phyloP scores from a whole-genome alignment of 2,113 vertebrate species.

The Phaethon lepturus region DNA sequence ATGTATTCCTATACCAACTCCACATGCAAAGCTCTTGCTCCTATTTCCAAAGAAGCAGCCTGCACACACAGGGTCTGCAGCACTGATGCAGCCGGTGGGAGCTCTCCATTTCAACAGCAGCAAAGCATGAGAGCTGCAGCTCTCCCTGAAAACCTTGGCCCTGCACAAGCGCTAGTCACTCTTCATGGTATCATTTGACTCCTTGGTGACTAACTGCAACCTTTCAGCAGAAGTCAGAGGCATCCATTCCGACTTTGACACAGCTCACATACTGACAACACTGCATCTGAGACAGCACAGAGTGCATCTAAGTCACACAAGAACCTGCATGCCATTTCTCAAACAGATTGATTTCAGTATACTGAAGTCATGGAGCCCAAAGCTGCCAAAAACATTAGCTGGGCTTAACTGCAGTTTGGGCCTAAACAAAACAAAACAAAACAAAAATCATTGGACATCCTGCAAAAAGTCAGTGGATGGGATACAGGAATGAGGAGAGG shows the following conservation, averaged over 20 bases:
- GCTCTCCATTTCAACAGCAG: neutral
- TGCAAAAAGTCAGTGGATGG: neutral
- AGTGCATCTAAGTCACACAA: neutral
- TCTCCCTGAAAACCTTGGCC: neutral
- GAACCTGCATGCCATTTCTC: fast-evolving
- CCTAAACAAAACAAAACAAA: neutral
- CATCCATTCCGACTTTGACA: neutral
- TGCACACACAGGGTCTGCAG: neutral
- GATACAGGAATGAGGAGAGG: neutral
- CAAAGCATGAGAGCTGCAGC: neutral
- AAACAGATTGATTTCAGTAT: neutral
- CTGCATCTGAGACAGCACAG: neutral
- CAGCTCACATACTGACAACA: neutral
- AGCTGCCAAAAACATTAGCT: neutral
- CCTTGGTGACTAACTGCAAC: neutral
- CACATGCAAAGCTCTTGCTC: neutral
- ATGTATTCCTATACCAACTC: neutral
- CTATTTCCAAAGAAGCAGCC: neutral
- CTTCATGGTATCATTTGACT: neutral
- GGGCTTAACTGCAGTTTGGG: neutral
- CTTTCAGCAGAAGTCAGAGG: neutral
- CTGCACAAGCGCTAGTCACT: neutral
- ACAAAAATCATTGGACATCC: neutral
- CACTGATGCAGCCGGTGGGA: neutral
- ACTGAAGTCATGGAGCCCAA: neutral